A percentile compares a stretch with the other conserved stretches of the same genome.
Evolutionary conservation across 2,797 vertebrate species (phyloP).

Genomic region (Sphaeramia orbicularis): DNA sequence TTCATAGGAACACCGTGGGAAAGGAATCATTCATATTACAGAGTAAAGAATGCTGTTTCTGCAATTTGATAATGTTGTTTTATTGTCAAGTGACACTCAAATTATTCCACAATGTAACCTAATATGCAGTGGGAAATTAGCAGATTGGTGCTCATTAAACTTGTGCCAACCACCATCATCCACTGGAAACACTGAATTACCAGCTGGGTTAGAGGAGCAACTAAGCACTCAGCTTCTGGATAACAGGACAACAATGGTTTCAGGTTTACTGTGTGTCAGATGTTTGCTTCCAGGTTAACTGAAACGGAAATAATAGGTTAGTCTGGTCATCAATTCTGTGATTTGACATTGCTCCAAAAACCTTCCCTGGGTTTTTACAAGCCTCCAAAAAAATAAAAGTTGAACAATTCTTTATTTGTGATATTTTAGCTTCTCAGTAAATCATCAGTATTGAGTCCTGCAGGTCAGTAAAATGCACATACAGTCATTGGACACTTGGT

Average conservation of each 20-base stretch:
- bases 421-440: too few relatives aligned
- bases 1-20: neutral
- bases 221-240: neutral
- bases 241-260: neutral
- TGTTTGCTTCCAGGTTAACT: too few relatives aligned
- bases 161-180: slow-evolving; percentile 30
- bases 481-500: too few relatives aligned
- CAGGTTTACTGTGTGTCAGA: neutral
- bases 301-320: too few relatives aligned
- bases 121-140: slow-evolving; percentile 24
- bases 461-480: too few relatives aligned
- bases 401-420: too few relatives aligned
- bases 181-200: slow-evolving; percentile 26
- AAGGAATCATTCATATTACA: slow-evolving; percentile 11
- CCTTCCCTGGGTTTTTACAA: too few relatives aligned
- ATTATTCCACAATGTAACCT: slow-evolving; percentile 18
- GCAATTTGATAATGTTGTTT: slow-evolving; percentile 6
- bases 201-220: slow-evolving; percentile 2
- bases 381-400: too few relatives aligned
- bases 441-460: too few relatives aligned
- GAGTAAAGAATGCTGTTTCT: slow-evolving; percentile 8
- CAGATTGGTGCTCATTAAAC: slow-evolving; percentile 37
- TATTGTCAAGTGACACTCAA: slow-evolving; percentile 15
- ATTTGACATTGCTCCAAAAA: too few relatives aligned
- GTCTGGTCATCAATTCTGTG: too few relatives aligned